A percentile compares a stretch with the other conserved stretches of the same genome.
phyloP scores from a whole-genome alignment of 2,888 invertebrate genomes.

The Megastigmus dorsalis region DNA sequence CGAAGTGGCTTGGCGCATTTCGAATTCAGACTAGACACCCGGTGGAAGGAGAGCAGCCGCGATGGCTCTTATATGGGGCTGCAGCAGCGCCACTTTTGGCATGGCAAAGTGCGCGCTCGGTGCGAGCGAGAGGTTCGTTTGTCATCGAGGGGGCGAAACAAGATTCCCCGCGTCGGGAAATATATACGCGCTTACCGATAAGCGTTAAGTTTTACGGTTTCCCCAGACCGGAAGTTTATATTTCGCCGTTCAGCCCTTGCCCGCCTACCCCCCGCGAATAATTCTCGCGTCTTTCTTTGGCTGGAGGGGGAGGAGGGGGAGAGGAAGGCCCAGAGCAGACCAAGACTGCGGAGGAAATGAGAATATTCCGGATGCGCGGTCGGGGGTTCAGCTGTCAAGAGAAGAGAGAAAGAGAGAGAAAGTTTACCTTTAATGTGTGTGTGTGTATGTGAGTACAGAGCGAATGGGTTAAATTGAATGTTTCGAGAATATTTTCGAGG shows the following conservation, averaged over 20 bases:
- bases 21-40: slow-evolving; percentile 12
- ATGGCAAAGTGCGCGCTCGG: too few relatives aligned
- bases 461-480: slow-evolving; percentile 20
- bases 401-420: too few relatives aligned
- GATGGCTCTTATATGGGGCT: too few relatives aligned
- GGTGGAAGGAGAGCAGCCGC: too few relatives aligned
- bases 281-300: neutral
- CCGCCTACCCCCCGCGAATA: too few relatives aligned
- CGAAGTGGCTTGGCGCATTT: slow-evolving; percentile 18
- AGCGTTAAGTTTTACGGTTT: slow-evolving; percentile 16
- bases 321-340: too few relatives aligned
- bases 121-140: slow-evolving; percentile 11
- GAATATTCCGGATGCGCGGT: neutral
- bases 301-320: too few relatives aligned
- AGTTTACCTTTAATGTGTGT: too few relatives aligned
- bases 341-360: too few relatives aligned
- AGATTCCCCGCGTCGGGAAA: neutral
- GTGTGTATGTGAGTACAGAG: too few relatives aligned
- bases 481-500: slow-evolving; percentile 17
- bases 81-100: too few relatives aligned
- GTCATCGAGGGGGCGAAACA: slow-evolving; percentile 30
- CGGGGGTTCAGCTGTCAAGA: neutral
- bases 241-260: too few relatives aligned
- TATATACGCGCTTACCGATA: neutral
- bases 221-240: neutral